Evolutionary conservation across 1,140 invertebrate genomes (phyloP).

Genomic region (Arctopsyche grandis): DNA sequence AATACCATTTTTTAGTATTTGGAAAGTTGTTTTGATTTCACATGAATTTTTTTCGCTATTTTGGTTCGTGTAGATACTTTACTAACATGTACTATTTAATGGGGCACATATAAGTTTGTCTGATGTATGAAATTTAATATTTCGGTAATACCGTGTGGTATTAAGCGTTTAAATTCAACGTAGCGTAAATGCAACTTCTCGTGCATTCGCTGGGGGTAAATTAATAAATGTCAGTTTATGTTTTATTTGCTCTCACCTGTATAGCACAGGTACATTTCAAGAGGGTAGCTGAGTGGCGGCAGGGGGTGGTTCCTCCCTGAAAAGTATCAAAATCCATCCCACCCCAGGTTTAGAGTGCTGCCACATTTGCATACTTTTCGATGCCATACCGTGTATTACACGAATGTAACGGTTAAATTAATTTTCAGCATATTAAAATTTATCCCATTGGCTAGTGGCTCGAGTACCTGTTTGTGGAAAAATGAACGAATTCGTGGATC

Average conservation of each 20-base stretch:
- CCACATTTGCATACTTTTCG: slow-evolving; percentile 50
- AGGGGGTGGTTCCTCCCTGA: neutral
- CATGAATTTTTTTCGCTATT: no score
- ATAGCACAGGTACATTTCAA: neutral
- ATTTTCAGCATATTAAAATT: neutral
- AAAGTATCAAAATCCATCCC: no score
- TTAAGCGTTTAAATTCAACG: neutral
- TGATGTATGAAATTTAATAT: neutral
- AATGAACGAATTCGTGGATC: no score
- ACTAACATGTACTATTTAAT: no score
- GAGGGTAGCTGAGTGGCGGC: neutral
- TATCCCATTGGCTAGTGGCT: no score
- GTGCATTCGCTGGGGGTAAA: neutral
- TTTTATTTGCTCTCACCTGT: slow-evolving; percentile 35
- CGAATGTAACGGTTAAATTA: neutral
- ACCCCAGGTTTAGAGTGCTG: slow-evolving; percentile 12
- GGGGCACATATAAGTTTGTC: no score
- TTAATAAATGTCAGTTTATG: slow-evolving; percentile 41
- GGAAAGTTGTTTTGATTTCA: no score
- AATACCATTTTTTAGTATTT: no score
- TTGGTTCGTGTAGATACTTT: no score
- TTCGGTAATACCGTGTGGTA: neutral
- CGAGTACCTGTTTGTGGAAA: no score
- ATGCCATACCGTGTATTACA: slow-evolving; percentile 30
- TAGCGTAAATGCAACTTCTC: neutral